Percentiles rank a stretch among this genome's conserved stretches.
Conservation (phyloP, 2,888 invertebrate species). For the Agrenia bidenticulata region DNA sequence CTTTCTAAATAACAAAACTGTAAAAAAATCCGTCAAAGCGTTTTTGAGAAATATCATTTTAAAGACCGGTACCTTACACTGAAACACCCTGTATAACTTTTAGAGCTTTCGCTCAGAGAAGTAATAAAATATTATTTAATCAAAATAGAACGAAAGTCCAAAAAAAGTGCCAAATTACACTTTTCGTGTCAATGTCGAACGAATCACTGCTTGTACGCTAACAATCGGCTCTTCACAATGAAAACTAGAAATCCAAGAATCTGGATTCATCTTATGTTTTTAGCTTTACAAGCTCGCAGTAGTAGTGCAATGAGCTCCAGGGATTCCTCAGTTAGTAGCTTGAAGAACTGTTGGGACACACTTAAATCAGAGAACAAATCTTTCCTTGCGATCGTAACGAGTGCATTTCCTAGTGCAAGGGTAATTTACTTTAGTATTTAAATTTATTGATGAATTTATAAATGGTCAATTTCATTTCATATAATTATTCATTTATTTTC, state of each 20-base stretch:
- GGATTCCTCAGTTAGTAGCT: constrained; percentile 76
- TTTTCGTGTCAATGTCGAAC: constrained; percentile 75
- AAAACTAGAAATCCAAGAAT: constrained; percentile 71
- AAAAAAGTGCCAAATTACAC: constrained; percentile 82
- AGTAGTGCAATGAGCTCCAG: constrained; percentile 75
- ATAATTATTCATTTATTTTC: constrained; percentile 10
- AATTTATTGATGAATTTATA: background rate
- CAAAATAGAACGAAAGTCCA: constrained; percentile 70
- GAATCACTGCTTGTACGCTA: constrained; percentile 78
- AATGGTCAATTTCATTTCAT: background rate
- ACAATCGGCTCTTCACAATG: constrained; percentile 74
- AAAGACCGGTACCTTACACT: no score
- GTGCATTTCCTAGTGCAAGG: constrained; percentile 87
- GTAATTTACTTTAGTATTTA: constrained; percentile 57
- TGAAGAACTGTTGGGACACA: constrained; percentile 92
- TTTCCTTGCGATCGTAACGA: constrained; percentile 86
- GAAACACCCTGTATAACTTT: no score
- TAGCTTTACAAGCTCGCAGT: constrained; percentile 80
- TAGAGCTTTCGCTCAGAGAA: no score
- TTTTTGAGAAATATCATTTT: no score
- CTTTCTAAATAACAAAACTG: background rate
- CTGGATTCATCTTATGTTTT: constrained; percentile 96
- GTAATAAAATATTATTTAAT: background rate
- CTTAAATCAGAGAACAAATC: constrained; percentile 87
- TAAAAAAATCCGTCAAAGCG: no score